Evolutionary conservation across 2,888 invertebrate species (phyloP).

Genomic region (Cerceris ruficornis): DNA sequence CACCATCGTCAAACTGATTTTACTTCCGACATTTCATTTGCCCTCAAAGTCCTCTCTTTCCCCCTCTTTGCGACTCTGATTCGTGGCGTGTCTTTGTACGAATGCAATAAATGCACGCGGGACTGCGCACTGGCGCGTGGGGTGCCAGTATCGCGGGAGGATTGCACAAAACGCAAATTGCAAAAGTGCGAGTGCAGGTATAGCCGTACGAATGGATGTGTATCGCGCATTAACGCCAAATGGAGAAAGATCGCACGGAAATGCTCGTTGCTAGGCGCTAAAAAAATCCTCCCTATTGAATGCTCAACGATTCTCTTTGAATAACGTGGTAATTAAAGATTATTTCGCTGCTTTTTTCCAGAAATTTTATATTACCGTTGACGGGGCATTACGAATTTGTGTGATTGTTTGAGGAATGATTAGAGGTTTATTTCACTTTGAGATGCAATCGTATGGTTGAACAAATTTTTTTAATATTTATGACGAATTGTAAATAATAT

Average conservation of each 20-base stretch:
- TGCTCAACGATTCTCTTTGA: neutral
- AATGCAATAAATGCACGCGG: conserved; percentile 43
- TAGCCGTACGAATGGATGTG: neutral
- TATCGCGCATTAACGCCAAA: neutral
- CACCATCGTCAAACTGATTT: conserved; percentile 67
- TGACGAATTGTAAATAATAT: no score
- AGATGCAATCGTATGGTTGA: no score
- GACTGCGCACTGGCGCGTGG: conserved; percentile 19
- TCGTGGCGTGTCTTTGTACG: conserved; percentile 42
- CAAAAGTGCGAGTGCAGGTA: conserved; percentile 7
- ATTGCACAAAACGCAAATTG: neutral
- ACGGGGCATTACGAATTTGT: no score
- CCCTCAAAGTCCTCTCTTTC: conserved; percentile 15
- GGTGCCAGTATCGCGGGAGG: conserved; percentile 20
- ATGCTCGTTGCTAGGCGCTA: conserved; percentile 1
- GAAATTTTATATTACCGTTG: no score
- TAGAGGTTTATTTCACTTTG: no score
- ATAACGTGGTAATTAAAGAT: no score
- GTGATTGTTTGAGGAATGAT: no score
- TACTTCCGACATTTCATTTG: conserved; percentile 56
- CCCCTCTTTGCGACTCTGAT: conserved; percentile 33
- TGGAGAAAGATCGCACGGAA: conserved; percentile 1
- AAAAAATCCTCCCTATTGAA: neutral
- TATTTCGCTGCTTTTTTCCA: no score
- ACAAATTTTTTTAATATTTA: no score